Evolutionary conservation across 2,888 invertebrate species (phyloP).

Genomic region (Ophion ventricosus): DNA sequence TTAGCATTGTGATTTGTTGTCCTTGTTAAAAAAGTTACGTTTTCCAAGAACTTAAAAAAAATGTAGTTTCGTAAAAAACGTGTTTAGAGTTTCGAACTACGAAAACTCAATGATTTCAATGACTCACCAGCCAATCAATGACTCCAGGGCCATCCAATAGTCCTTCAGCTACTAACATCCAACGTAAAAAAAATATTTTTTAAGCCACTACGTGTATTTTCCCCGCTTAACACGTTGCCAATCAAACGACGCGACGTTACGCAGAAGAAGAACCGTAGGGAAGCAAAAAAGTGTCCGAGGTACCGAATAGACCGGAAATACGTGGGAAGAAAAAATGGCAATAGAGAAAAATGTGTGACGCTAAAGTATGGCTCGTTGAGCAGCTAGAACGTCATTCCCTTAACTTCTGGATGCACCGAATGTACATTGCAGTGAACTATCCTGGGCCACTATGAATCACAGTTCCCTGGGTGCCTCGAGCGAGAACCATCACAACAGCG

Average conservation of each 20-base stretch:
- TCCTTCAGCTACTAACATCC: too few relatives aligned
- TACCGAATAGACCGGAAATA: constrained; percentile 3
- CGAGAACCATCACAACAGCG: constrained; percentile 33
- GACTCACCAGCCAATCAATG: too few relatives aligned
- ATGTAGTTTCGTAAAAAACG: too few relatives aligned
- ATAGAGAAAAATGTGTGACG: constrained; percentile 47
- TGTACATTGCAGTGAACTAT: constrained; percentile 40
- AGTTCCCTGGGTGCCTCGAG: constrained; percentile 41
- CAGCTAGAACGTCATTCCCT: constrained; percentile 13
- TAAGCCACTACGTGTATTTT: too few relatives aligned
- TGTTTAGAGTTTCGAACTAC: too few relatives aligned
- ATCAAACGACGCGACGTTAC: not conserved
- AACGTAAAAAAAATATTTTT: too few relatives aligned
- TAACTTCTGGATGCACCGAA: not conserved
- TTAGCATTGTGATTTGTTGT: too few relatives aligned
- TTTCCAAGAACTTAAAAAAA: too few relatives aligned
- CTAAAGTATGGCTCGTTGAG: constrained; percentile 32
- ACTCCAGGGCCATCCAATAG: too few relatives aligned
- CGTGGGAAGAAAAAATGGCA: constrained; percentile 22
- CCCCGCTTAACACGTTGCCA: too few relatives aligned
- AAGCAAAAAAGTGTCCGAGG: not conserved
- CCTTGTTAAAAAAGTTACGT: too few relatives aligned
- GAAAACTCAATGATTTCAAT: too few relatives aligned
- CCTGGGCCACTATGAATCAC: constrained; percentile 43
- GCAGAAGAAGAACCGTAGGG: not conserved